phyloP scores from a whole-genome alignment of 2,797 vertebrate species.

The Syngnathus acus region DNA sequence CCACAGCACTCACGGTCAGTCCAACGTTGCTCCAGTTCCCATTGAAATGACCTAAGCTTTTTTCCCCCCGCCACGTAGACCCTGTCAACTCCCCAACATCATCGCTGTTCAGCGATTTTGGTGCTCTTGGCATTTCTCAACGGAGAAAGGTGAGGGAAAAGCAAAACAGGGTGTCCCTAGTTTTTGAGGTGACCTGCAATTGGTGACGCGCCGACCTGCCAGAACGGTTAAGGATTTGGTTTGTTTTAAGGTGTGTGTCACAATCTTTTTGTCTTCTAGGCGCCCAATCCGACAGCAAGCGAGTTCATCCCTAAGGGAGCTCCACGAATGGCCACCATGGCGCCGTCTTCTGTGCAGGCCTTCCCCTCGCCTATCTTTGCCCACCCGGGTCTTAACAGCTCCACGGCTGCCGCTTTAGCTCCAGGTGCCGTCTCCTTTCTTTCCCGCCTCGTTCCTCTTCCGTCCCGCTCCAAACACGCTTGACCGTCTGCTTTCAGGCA shows the following conservation, averaged over 20 bases:
- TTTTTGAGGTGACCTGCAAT: neutral
- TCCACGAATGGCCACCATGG: slow-evolving; percentile 86
- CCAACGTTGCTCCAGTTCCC: neutral
- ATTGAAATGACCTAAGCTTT: neutral
- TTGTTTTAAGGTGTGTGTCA: neutral
- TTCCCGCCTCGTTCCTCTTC: neutral
- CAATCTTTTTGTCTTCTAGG: slow-evolving; percentile 54
- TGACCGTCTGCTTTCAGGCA: slow-evolving; percentile 66
- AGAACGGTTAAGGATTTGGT: no score
- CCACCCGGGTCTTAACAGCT: slow-evolving; percentile 84
- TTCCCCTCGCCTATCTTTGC: slow-evolving; percentile 93
- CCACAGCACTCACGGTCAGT: slow-evolving; percentile 87
- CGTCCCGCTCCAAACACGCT: neutral
- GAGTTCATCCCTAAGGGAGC: slow-evolving; percentile 98
- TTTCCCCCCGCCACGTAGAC: slow-evolving; percentile 69
- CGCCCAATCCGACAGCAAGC: slow-evolving; percentile 94
- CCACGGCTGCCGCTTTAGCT: slow-evolving; percentile 84
- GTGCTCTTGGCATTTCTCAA: slow-evolving; percentile 93
- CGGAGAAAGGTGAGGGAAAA: slow-evolving; percentile 88
- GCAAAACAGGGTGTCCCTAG: neutral
- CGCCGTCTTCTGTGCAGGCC: slow-evolving; percentile 87
- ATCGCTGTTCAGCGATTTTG: slow-evolving; percentile 96
- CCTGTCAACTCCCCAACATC: slow-evolving; percentile 89
- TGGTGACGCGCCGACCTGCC: neutral
- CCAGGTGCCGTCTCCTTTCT: slow-evolving; percentile 76